These are phyloP conservation scores for Drosophila pseudotakahashii DNA, from an alignment of 2,888 invertebrate genomes.

Conservation along the genomic window DNA sequence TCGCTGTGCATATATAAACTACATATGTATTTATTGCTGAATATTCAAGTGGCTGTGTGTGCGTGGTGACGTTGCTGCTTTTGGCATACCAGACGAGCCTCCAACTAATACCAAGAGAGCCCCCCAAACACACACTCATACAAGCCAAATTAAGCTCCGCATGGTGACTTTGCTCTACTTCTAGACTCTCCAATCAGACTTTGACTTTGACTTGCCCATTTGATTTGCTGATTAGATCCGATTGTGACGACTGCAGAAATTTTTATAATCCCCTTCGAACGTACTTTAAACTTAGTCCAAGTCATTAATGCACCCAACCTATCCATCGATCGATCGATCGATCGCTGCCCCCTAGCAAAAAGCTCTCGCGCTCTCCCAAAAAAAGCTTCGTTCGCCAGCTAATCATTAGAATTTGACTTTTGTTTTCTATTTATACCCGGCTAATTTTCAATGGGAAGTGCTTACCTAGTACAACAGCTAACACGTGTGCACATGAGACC, in stretches of 20 bases:
- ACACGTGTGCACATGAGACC: constrained; percentile 41
- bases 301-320: constrained; percentile 15
- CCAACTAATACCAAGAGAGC: constrained; percentile 57
- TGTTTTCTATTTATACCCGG: constrained; percentile 42
- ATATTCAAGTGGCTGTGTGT: constrained; percentile 25
- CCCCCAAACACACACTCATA: constrained; percentile 16
- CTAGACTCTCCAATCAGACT: constrained; percentile 22
- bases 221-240: constrained; percentile 28
- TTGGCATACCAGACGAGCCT: constrained; percentile 68
- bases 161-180: constrained; percentile 29
- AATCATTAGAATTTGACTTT: constrained; percentile 50
- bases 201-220: constrained; percentile 12
- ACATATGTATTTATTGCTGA: constrained; percentile 6
- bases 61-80: constrained; percentile 55
- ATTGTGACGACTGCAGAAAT: constrained; percentile 31
- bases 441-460: constrained; percentile 44
- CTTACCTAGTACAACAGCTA: constrained; percentile 39
- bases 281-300: constrained; percentile 43
- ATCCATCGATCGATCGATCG: constrained; percentile 8
- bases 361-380: constrained; percentile 3
- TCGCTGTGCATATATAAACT: constrained; percentile 14
- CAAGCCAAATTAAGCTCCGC: constrained; percentile 12
- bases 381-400: constrained; percentile 27
- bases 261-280: constrained; percentile 3
- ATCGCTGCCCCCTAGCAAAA: constrained; percentile 35